Conservation (phyloP, 2,888 invertebrate species). For the Scelioninae gen. 1 region DNA sequence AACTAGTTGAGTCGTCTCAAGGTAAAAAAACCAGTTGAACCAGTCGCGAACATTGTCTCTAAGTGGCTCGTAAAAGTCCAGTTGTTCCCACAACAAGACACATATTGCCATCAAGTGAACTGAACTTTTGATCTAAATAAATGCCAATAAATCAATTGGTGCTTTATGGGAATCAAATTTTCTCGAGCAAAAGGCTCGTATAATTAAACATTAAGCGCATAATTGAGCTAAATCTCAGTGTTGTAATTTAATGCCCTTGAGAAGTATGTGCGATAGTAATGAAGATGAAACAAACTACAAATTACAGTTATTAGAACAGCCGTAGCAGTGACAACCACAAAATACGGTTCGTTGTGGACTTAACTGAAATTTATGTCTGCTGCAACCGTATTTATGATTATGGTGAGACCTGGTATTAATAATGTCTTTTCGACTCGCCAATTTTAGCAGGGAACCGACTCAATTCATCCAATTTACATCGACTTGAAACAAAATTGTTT, state of each 20-base stretch:
- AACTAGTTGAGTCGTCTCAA: slow-evolving; percentile 6
- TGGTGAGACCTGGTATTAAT: slow-evolving; percentile 34
- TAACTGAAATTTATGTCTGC: slow-evolving; percentile 42
- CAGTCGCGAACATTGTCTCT: slow-evolving; percentile 50
- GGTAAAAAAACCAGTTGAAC: slow-evolving; percentile 54
- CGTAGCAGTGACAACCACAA: slow-evolving; percentile 46
- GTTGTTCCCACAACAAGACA: slow-evolving; percentile 31
- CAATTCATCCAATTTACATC: background rate
- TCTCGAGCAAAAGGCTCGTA: background rate
- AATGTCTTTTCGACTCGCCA: slow-evolving; percentile 32
- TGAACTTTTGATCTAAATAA: no score
- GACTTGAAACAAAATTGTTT: no score
- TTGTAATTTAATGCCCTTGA: slow-evolving; percentile 22
- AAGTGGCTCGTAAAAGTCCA: slow-evolving; percentile 46
- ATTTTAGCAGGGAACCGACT: background rate
- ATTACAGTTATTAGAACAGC: slow-evolving; percentile 51
- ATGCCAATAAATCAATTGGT: slow-evolving; percentile 5
- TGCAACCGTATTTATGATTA: slow-evolving; percentile 42
- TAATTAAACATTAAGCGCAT: slow-evolving; percentile 29
- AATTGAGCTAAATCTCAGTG: slow-evolving; percentile 24
- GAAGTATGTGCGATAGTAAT: slow-evolving; percentile 35
- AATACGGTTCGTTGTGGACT: slow-evolving; percentile 35
- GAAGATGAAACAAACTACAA: slow-evolving; percentile 55
- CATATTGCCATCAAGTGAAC: background rate
- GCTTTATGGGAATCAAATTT: slow-evolving; percentile 14